Evolutionary conservation across 2,888 invertebrate species (phyloP).

Genomic region (Sphecodes monilicornis): DNA sequence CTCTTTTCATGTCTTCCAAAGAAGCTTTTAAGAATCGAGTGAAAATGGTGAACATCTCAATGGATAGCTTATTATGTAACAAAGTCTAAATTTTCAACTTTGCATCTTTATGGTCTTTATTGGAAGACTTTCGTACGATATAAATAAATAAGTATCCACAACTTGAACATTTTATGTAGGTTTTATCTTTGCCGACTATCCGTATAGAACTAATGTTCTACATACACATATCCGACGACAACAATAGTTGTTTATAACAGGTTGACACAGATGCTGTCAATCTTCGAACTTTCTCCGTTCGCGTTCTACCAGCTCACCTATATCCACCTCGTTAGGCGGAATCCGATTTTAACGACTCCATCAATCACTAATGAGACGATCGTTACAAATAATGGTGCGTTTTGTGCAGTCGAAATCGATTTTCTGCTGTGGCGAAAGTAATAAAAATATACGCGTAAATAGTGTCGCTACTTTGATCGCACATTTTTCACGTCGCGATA

Average conservation of each 20-base stretch:
- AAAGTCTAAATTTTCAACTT: too few relatives aligned
- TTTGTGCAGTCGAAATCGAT: not conserved
- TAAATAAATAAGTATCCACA: not conserved
- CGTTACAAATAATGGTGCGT: too few relatives aligned
- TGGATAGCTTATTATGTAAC: too few relatives aligned
- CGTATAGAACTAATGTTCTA: not conserved
- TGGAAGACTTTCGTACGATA: too few relatives aligned
- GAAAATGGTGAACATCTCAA: too few relatives aligned
- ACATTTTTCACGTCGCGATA: not conserved
- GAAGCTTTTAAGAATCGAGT: too few relatives aligned
- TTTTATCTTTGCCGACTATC: not conserved
- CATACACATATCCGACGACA: not conserved
- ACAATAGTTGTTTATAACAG: not conserved
- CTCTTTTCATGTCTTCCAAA: not conserved
- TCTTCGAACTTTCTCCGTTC: constrained; percentile 2
- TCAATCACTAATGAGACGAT: not conserved
- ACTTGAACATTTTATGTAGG: not conserved
- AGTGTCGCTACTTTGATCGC: not conserved
- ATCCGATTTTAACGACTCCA: not conserved
- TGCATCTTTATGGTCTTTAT: too few relatives aligned
- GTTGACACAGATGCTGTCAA: not conserved
- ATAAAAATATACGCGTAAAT: not conserved
- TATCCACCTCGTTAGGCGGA: not conserved
- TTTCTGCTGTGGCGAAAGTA: not conserved
- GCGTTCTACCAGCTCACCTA: not conserved